Evolutionary conservation across 2,797 vertebrate species (phyloP), one percentile per base, ranked within the genome.

Genomic region (Epinephelus awoara): DNA sequence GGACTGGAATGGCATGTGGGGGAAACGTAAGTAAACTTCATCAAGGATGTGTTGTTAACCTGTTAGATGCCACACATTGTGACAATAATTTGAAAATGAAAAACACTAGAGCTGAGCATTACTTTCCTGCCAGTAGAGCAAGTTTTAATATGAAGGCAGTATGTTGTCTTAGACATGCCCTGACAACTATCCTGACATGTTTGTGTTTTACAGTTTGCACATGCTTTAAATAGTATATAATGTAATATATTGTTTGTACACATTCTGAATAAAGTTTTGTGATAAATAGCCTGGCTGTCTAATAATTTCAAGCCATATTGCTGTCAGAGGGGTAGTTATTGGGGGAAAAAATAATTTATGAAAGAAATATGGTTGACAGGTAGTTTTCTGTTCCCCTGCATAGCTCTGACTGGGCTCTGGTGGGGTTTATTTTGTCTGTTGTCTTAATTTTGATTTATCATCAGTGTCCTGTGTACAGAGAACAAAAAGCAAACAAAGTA

Each of bases 211-310:
- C 77, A 82, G 34, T 87, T 92, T 94, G 89, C 90, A 94, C 89
- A 91, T 81, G 58, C 61, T 87, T 88, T 85, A 78, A 89, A 90
- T 83, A 82, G 74, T 74, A 76, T 72, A 75, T 71, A 77, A 65
- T 93, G 79, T 90, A 87, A 91, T 83, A 89, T 91, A 87, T 91
- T 89, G 44, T 78, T 57, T 82, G 85, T 92, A 91, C 83, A 93
- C 88, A 86, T 91, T 94, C 94, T 83, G 87, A 95, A 94, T 95
- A 95, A 95, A 94, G 80, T 69, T 89, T 89, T 75, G 77, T 89
- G 70, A 82, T 89, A 80, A 80, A 75, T 87, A 70, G 3, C 29
- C 59, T 61, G 64, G 15, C 1, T 56, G 25, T 42, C 18, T 5
- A 19, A 3, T 82, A 0, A 44, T 63, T 68, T 52, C 2, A 23